Percentiles rank a stretch among this genome's conserved stretches.
These are phyloP conservation scores for Epinephelus fuscoguttatus DNA, from an alignment of 2,113 vertebrate genomes.

Conservation along the genomic window DNA sequence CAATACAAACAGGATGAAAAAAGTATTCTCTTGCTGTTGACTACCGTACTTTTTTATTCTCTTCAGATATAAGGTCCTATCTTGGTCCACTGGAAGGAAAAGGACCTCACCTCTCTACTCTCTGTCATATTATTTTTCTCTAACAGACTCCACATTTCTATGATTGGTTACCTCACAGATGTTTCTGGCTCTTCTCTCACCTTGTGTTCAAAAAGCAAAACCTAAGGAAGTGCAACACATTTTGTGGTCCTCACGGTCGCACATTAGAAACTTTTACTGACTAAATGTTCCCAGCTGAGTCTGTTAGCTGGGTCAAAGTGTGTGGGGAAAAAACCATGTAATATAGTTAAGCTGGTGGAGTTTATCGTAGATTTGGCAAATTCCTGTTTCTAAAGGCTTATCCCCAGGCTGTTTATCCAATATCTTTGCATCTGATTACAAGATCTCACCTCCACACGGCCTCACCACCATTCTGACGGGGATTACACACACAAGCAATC, in stretches of 20 bases:
- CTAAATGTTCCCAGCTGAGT: slow-evolving; percentile 8
- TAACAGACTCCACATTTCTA: not conserved
- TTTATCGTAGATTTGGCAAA: slow-evolving; percentile 9
- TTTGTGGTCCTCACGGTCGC: not conserved
- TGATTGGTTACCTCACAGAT: slow-evolving; percentile 19
- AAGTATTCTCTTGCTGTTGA: too few species aligned
- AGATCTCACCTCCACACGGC: slow-evolving; percentile 37
- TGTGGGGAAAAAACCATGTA: slow-evolving; percentile 9
- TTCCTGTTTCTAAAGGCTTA: slow-evolving; percentile 20
- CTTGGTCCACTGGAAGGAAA: too few species aligned
- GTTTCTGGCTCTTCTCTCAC: not conserved
- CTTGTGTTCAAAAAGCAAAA: not conserved
- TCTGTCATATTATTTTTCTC: not conserved
- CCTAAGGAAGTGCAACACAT: not conserved
- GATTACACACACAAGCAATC: slow-evolving; percentile 49
- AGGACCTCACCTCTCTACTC: not conserved
- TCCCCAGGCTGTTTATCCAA: slow-evolving; percentile 42
- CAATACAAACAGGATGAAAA: too few species aligned
- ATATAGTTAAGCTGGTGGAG: not conserved
- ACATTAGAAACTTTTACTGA: not conserved
- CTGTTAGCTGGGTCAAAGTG: not conserved
- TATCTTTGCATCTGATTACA: slow-evolving; percentile 34
- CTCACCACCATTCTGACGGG: not conserved
- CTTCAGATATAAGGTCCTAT: too few species aligned
- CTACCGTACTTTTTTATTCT: too few species aligned